phyloP scores from a whole-genome alignment of 1,140 invertebrate species.

The Brachionus paranguensis region DNA sequence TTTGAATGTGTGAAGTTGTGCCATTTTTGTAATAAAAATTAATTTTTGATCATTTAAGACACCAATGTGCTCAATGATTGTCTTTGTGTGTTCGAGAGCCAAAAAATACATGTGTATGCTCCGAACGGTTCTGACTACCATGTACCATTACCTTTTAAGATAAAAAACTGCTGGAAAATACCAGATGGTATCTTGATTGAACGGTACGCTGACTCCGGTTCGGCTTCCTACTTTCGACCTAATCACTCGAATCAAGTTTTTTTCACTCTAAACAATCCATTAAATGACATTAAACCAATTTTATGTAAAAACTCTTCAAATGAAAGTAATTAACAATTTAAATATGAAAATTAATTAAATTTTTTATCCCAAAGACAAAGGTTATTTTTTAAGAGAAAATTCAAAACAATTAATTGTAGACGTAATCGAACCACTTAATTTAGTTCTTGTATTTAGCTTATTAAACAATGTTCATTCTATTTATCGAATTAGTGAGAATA shows the following conservation, averaged over 20 bases:
- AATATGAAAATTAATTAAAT: neutral
- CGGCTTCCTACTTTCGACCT: neutral
- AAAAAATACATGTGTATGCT: conserved; percentile 29
- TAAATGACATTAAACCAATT: conserved; percentile 31
- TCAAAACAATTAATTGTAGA: conserved; percentile 19
- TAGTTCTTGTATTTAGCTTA: conserved; percentile 17
- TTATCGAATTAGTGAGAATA: conserved; percentile 21
- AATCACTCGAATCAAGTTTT: conserved; percentile 4
- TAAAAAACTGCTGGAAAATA: conserved; percentile 35
- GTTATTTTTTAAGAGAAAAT: conserved; percentile 5
- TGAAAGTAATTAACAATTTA: conserved; percentile 9
- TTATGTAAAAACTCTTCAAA: conserved; percentile 18
- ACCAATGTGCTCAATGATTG: neutral
- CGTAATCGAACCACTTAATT: conserved; percentile 1
- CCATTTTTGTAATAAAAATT: neutral
- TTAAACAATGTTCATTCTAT: conserved; percentile 29
- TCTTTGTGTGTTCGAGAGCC: conserved; percentile 5
- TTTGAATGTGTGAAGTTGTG: no score
- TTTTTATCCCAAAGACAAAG: neutral
- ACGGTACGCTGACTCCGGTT: neutral
- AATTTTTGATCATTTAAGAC: neutral
- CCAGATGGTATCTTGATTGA: conserved; percentile 25
- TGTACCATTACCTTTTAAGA: conserved; percentile 20
- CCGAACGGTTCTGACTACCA: conserved; percentile 21
- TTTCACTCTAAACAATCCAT: conserved; percentile 22